These are phyloP conservation scores for Astur gentilis DNA, from an alignment of 2,113 vertebrate species.

Conservation along the genomic window DNA sequence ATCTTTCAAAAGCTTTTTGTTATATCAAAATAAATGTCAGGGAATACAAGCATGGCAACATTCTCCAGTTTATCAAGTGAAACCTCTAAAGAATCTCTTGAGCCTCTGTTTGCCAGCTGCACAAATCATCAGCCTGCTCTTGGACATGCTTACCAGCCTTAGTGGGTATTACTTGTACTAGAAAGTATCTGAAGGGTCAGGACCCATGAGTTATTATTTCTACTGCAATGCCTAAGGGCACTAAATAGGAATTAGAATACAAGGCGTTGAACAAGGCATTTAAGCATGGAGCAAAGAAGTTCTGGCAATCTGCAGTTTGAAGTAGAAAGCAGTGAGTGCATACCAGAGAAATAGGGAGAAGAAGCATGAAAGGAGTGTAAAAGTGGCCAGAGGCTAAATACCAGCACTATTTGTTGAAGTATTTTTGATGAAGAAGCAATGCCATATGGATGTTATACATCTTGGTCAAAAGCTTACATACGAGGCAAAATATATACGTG, in stretches of 20 bases:
- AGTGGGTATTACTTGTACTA: not conserved
- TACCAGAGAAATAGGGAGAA: not conserved
- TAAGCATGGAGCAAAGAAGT: not conserved
- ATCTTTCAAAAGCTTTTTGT: constrained; percentile 38
- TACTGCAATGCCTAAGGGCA: not conserved
- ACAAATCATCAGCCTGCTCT: constrained; percentile 23
- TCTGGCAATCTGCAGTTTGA: not conserved
- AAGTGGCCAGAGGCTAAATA: not conserved
- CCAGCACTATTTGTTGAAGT: not conserved
- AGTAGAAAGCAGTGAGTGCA: not conserved
- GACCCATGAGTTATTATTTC: not conserved
- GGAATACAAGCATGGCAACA: not conserved
- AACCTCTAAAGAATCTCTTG: constrained; percentile 50
- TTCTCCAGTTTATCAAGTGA: constrained; percentile 39
- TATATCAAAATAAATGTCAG: constrained; percentile 5
- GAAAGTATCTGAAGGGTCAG: constrained; percentile 13
- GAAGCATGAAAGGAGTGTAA: not conserved
- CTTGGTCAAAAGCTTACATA: not conserved
- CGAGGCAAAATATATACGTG: not conserved
- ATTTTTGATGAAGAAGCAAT: not conserved
- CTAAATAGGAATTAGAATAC: constrained; percentile 1
- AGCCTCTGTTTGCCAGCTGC: not conserved
- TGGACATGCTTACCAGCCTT: not conserved
- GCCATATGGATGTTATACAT: not conserved
- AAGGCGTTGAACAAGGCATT: not conserved